A percentile compares a stretch with the other conserved stretches of the same genome.
These are phyloP conservation scores for Caenorhabditis doughertyi DNA, from an alignment of 2,888 invertebrate species.

Conservation along the genomic window DNA sequence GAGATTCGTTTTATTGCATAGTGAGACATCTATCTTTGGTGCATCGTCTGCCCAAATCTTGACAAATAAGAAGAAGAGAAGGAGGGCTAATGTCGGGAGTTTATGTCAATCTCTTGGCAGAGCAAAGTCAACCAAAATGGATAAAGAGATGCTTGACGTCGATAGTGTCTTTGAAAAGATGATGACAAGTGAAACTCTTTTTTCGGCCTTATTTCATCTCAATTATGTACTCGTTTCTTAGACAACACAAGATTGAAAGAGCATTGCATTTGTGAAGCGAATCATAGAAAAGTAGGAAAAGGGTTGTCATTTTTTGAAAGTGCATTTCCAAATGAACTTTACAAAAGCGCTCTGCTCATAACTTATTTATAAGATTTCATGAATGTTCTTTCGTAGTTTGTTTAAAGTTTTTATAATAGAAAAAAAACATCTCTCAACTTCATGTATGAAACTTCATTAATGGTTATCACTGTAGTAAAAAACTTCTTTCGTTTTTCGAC, in stretches of 20 bases:
- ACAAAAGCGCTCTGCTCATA: neutral
- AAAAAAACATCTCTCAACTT: neutral
- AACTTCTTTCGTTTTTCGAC: slow-evolving; percentile 11
- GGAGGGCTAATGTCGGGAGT: slow-evolving; percentile 23
- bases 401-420: neutral
- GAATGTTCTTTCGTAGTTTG: neutral
- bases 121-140: slow-evolving; percentile 30
- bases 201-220: slow-evolving; percentile 1
- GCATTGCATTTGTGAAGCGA: neutral
- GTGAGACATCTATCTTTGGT: slow-evolving; percentile 63
- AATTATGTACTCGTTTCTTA: slow-evolving; percentile 29
- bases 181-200: slow-evolving; percentile 41
- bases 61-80: slow-evolving; percentile 29
- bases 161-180: slow-evolving; percentile 35
- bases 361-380: neutral
- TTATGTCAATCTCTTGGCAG: slow-evolving; percentile 58
- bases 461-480: neutral
- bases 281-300: too few relatives aligned
- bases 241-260: neutral
- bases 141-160: slow-evolving; percentile 25
- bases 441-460: neutral
- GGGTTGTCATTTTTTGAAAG: neutral
- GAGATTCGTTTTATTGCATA: slow-evolving; percentile 54
- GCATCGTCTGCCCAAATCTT: slow-evolving; percentile 41
- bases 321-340: slow-evolving; percentile 14